Conservation (phyloP, 1,140 invertebrate species). For the Neodiprion lecontei region DNA sequence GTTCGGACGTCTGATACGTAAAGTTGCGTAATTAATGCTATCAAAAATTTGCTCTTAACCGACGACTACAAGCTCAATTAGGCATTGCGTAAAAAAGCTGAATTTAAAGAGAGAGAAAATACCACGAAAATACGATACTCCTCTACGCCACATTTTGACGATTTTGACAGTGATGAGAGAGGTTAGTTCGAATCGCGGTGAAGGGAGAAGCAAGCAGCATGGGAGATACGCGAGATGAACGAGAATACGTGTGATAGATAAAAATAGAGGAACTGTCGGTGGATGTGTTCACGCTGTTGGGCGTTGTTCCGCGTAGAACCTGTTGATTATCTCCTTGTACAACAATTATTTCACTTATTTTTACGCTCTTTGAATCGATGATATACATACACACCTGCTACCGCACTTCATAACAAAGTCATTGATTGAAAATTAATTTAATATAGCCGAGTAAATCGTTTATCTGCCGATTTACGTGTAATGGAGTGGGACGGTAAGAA, state of each 20-base stretch:
- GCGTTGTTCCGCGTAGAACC: slow-evolving; percentile 33
- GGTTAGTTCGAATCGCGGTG: slow-evolving; percentile 9
- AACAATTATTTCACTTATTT: slow-evolving; percentile 8
- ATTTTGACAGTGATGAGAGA: not conserved
- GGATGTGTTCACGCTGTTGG: slow-evolving; percentile 28
- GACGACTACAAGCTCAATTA: too few species aligned
- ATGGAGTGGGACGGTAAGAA: slow-evolving; percentile 1
- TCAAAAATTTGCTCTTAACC: too few species aligned
- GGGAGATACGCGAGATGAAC: not conserved
- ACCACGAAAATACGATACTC: not conserved
- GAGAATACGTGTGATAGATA: slow-evolving; percentile 7
- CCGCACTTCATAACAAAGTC: not conserved
- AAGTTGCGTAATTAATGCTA: too few species aligned
- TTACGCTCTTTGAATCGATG: not conserved
- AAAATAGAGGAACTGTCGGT: slow-evolving; percentile 13
- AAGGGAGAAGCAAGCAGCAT: not conserved
- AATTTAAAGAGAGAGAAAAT: not conserved
- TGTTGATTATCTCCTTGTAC: slow-evolving; percentile 29
- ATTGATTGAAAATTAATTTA: not conserved
- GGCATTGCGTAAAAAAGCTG: too few species aligned
- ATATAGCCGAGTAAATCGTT: not conserved
- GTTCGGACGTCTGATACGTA: too few species aligned
- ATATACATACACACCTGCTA: not conserved
- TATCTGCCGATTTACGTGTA: slow-evolving; percentile 4
- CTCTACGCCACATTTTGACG: not conserved